phyloP scores from a whole-genome alignment of 2,888 invertebrate genomes.

The Philereme transversata region DNA sequence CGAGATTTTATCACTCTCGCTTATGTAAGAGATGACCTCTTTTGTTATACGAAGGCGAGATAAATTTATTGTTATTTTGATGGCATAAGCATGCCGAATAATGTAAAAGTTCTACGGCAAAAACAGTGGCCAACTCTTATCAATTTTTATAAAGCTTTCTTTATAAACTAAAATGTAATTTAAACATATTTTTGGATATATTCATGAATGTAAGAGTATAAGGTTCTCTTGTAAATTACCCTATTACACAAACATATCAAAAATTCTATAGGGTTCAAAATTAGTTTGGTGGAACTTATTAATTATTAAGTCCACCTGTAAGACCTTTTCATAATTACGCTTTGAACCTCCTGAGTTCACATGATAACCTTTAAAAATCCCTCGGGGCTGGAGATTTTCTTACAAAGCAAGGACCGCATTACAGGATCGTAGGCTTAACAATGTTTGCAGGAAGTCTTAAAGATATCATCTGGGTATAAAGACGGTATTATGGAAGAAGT shows the following conservation, averaged over 20 bases:
- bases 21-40: slow-evolving; percentile 32
- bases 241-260: too few species aligned
- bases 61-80: slow-evolving; percentile 24
- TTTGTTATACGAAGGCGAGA: slow-evolving; percentile 28
- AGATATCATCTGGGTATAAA: slow-evolving; percentile 24
- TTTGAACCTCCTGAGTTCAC: background rate
- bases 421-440: slow-evolving; percentile 25
- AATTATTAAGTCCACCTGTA: background rate
- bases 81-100: slow-evolving; percentile 17
- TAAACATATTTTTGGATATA: too few species aligned
- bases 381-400: slow-evolving; percentile 16
- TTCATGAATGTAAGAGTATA: too few species aligned
- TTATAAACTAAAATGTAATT: background rate
- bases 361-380: slow-evolving; percentile 18
- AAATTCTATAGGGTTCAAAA: too few species aligned
- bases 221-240: too few species aligned
- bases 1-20: slow-evolving; percentile 41
- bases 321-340: background rate
- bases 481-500: slow-evolving; percentile 18
- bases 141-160: slow-evolving; percentile 2
- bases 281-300: too few species aligned
- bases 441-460: slow-evolving; percentile 33
- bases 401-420: slow-evolving; percentile 23
- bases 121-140: slow-evolving; percentile 8
- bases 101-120: slow-evolving; percentile 8